A percentile compares a stretch with the other conserved stretches of the same genome.
Evolutionary conservation across 2,888 invertebrate species (phyloP).

Genomic region (Kuschelorhynchus macadamiae): DNA sequence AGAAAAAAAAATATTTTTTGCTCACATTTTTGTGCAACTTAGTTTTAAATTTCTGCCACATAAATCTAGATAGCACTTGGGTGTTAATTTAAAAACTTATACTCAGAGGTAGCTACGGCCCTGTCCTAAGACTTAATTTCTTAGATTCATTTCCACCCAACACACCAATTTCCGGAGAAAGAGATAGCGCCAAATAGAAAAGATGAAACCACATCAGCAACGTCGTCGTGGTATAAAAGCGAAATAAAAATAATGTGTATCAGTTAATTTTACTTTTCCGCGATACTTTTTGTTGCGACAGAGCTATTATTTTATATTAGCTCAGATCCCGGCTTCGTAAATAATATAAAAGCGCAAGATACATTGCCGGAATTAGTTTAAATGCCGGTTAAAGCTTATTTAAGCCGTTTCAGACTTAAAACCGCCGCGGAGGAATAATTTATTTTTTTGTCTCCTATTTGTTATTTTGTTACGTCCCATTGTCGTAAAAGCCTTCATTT

Average conservation of each 20-base stretch:
- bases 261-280: slow-evolving; percentile 65
- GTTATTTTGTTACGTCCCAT: slow-evolving; percentile 14
- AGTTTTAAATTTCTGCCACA: too few relatives aligned
- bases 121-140: not conserved
- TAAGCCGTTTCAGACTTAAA: slow-evolving; percentile 27
- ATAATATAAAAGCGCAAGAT: slow-evolving; percentile 59
- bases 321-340: slow-evolving; percentile 56
- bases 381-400: slow-evolving; percentile 33
- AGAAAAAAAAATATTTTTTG: too few relatives aligned
- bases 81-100: too few relatives aligned
- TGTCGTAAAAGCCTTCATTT: slow-evolving; percentile 7
- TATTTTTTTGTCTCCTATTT: slow-evolving; percentile 13
- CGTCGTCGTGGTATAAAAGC: not conserved
- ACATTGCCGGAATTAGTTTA: slow-evolving; percentile 49
- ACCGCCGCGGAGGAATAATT: slow-evolving; percentile 11
- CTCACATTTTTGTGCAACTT: too few relatives aligned
- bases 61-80: too few relatives aligned
- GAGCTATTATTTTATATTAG: slow-evolving; percentile 66
- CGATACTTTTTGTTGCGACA: slow-evolving; percentile 46
- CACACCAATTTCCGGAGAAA: not conserved
- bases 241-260: slow-evolving; percentile 63
- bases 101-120: too few relatives aligned
- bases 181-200: not conserved
- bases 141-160: not conserved
- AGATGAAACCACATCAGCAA: not conserved